A percentile compares a stretch with the other conserved stretches of the same genome.
Evolutionary conservation across 2,888 invertebrate genomes (phyloP).

Genomic region (Choristoneura rosaceana): DNA sequence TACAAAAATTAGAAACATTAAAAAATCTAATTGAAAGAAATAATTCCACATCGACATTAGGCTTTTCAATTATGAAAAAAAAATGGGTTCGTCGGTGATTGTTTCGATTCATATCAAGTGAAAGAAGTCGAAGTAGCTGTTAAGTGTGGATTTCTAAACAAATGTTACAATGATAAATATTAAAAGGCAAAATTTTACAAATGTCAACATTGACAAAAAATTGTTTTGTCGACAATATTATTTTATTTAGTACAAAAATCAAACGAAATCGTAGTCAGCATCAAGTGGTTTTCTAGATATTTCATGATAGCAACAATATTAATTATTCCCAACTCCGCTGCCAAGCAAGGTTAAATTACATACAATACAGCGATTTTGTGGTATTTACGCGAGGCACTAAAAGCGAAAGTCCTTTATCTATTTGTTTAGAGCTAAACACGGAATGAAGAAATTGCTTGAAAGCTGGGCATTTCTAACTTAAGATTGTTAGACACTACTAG

Average conservation of each 20-base stretch:
- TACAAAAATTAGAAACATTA: too few species aligned
- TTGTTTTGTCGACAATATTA: not conserved
- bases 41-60: too few species aligned
- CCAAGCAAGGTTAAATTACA: not conserved
- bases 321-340: not conserved
- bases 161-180: not conserved
- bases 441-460: constrained; percentile 5
- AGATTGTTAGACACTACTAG: constrained; percentile 44
- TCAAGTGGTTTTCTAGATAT: not conserved
- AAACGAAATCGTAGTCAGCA: not conserved
- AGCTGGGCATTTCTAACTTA: constrained; percentile 23
- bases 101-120: not conserved
- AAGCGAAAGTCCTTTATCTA: not conserved
- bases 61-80: too few species aligned
- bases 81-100: not conserved
- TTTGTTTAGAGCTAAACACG: not conserved
- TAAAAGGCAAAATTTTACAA: not conserved
- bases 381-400: not conserved
- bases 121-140: not conserved
- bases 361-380: not conserved
- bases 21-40: too few species aligned
- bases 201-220: too few species aligned
- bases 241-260: not conserved
- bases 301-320: constrained; percentile 2
- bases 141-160: not conserved